Conservation (phyloP, 2,113 vertebrate genomes). For the Australoheros scitulus region DNA sequence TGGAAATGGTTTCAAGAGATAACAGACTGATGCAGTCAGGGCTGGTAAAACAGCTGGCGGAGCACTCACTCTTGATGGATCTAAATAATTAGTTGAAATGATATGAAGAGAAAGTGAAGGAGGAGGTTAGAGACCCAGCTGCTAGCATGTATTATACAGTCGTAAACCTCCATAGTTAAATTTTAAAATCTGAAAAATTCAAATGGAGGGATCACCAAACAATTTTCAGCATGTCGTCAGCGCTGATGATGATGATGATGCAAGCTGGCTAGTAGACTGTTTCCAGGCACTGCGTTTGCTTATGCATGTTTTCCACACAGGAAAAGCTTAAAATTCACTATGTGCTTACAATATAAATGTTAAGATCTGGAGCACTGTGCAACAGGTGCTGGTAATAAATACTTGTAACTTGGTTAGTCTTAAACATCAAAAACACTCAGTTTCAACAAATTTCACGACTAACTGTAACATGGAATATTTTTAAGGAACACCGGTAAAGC, state of each 20-base stretch:
- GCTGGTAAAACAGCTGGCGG: constrained; percentile 20
- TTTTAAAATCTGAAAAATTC: neutral
- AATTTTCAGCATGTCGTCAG: neutral
- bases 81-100: constrained; percentile 55
- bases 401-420: neutral
- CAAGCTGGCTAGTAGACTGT: neutral
- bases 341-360: neutral
- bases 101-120: constrained; percentile 26
- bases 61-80: constrained; percentile 39
- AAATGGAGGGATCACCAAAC: neutral
- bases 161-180: neutral
- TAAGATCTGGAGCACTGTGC: no score
- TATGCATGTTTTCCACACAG: fast-evolving
- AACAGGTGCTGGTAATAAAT: neutral
- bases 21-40: constrained; percentile 50
- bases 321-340: neutral
- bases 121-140: neutral
- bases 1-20: constrained; percentile 41
- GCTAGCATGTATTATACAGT: neutral
- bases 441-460: neutral
- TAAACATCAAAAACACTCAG: neutral
- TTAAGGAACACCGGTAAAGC: neutral
- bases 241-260: fast-evolving
- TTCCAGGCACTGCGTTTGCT: neutral
- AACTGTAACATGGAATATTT: neutral